Evolutionary conservation across 2,113 vertebrate genomes (phyloP).

Genomic region (Mus spicilegus): DNA sequence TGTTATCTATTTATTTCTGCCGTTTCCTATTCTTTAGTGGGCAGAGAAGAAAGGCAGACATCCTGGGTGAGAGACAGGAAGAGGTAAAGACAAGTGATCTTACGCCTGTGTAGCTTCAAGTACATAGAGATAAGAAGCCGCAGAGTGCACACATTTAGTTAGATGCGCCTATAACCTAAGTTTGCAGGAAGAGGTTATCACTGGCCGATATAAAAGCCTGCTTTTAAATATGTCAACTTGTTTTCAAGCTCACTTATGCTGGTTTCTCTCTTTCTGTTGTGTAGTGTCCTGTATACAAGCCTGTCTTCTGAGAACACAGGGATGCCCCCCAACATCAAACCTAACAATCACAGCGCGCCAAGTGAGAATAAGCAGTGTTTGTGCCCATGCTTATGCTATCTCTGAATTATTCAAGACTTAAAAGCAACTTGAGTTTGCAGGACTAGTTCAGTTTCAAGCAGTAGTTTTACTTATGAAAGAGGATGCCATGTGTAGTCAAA

Average conservation of each 20-base stretch:
- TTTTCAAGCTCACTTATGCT: background rate
- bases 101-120: background rate
- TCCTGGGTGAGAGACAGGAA: constrained; percentile 68
- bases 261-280: background rate
- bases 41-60: constrained; percentile 55
- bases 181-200: background rate
- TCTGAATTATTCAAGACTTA: constrained; percentile 57
- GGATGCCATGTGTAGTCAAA: constrained; percentile 23
- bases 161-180: background rate
- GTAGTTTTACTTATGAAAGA: background rate
- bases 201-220: background rate
- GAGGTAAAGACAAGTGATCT: constrained; percentile 44
- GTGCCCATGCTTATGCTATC: background rate
- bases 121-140: constrained; percentile 16
- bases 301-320: background rate
- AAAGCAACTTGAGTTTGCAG: background rate
- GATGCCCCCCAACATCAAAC: background rate
- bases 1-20: background rate
- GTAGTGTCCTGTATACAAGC: background rate
- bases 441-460: background rate
- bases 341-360: background rate
- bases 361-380: background rate
- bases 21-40: constrained; percentile 71
- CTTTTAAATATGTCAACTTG: background rate
- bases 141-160: background rate